A percentile compares a stretch with the other conserved stretches of the same genome.
Evolutionary conservation across 2,113 vertebrate genomes (phyloP).

Genomic region (Sminthopsis crassicaudata): DNA sequence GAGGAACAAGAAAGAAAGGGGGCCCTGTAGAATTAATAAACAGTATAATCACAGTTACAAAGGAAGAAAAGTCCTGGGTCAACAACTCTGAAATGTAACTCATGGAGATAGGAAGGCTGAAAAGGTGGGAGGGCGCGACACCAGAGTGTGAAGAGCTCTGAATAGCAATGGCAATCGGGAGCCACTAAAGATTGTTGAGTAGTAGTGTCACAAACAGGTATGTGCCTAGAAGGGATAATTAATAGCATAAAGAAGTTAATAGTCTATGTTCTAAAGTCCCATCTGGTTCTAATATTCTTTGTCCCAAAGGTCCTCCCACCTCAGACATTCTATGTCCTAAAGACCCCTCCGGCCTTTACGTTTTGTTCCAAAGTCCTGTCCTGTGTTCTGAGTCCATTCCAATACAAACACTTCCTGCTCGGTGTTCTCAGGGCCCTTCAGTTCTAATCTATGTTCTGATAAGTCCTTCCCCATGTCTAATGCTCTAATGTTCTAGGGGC

Average conservation of each 20-base stretch:
- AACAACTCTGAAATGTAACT: not conserved
- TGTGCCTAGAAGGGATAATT: not conserved
- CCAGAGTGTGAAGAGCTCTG: not conserved
- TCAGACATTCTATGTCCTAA: not conserved
- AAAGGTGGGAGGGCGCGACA: not conserved
- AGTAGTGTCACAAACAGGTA: not conserved
- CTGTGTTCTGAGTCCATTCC: not conserved
- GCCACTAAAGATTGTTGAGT: not conserved
- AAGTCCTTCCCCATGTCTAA: not conserved
- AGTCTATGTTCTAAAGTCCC: not conserved
- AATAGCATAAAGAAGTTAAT: not conserved
- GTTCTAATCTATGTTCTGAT: not conserved
- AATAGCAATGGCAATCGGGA: not conserved
- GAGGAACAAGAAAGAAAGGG: not conserved
- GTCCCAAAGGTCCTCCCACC: not conserved
- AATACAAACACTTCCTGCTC: not conserved
- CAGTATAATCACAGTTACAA: not conserved
- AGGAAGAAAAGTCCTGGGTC: not conserved
- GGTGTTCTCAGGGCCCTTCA: not conserved
- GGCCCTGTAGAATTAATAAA: not conserved
- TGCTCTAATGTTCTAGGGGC: not conserved
- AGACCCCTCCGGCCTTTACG: not conserved
- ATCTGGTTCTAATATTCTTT: not conserved
- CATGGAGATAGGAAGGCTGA: not conserved
- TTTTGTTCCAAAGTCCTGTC: too few species aligned